A percentile compares a stretch with the other conserved stretches of the same genome.
These are phyloP conservation scores for Cartodere bifasciata DNA, from an alignment of 2,888 invertebrate species.

Conservation along the genomic window DNA sequence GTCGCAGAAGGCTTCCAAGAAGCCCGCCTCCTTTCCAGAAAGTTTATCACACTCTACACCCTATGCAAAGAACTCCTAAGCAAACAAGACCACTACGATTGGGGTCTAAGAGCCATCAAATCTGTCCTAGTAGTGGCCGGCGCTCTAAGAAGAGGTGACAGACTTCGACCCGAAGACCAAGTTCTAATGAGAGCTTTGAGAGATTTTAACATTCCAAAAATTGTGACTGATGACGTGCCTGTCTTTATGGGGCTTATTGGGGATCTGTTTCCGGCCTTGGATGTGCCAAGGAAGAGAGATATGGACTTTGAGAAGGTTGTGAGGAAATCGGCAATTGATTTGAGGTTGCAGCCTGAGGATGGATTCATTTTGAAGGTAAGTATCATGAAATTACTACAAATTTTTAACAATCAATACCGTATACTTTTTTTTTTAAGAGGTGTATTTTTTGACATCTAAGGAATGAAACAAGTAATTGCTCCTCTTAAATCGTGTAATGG, in stretches of 20 bases:
- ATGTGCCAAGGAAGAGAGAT: conserved; percentile 81
- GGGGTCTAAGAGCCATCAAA: conserved; percentile 91
- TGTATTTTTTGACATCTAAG: too few species aligned
- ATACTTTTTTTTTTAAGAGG: too few species aligned
- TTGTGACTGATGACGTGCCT: conserved; percentile 81
- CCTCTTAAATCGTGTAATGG: too few species aligned
- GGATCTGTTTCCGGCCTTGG: conserved; percentile 83
- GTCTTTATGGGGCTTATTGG: conserved; percentile 92
- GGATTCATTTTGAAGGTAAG: conserved; percentile 76
- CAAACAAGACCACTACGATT: conserved; percentile 94
- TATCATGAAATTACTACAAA: too few species aligned
- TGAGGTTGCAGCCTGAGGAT: conserved; percentile 82
- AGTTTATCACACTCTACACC: conserved; percentile 88
- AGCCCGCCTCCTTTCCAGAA: conserved; percentile 76
- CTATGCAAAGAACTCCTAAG: conserved; percentile 82
- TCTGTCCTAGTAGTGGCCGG: conserved; percentile 92
- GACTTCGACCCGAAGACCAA: conserved; percentile 75
- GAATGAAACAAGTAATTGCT: too few species aligned
- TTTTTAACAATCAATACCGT: too few species aligned
- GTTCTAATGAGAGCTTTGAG: conserved; percentile 86
- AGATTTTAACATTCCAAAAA: conserved; percentile 92
- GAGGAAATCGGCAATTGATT: conserved; percentile 62
- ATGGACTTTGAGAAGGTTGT: conserved; percentile 72
- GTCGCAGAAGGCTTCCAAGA: conserved; percentile 93
- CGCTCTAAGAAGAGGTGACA: conserved; percentile 69